Conservation (phyloP, 2,888 invertebrate species). For the Lapara coniferarum region DNA sequence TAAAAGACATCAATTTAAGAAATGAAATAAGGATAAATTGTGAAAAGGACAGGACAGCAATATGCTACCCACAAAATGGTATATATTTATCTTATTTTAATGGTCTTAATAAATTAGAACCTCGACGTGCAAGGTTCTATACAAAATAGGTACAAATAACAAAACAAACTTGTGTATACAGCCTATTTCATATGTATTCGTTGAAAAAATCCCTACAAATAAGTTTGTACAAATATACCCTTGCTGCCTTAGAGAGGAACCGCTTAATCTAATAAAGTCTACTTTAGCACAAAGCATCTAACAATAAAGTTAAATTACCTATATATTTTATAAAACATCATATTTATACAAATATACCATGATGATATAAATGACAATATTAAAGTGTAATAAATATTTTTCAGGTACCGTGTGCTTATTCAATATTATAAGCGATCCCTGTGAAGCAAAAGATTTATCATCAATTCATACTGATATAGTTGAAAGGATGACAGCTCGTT, state of each 20-base stretch:
- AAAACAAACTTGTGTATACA: too few species aligned
- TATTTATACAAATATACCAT: not conserved
- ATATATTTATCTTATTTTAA: conserved; percentile 31
- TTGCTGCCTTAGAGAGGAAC: too few species aligned
- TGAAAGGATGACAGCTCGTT: conserved; percentile 41
- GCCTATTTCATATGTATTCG: too few species aligned
- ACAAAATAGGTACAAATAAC: too few species aligned
- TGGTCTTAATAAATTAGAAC: too few species aligned
- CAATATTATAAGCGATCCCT: conserved; percentile 68
- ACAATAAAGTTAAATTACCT: too few species aligned
- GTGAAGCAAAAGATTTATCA: conserved; percentile 64
- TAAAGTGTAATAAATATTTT: conserved; percentile 39
- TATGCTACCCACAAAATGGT: conserved; percentile 63
- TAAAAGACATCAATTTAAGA: conserved; percentile 45
- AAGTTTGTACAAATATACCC: too few species aligned
- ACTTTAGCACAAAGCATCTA: too few species aligned
- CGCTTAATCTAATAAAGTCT: too few species aligned
- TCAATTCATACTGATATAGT: conserved; percentile 51
- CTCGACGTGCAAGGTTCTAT: too few species aligned
- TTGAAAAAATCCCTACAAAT: too few species aligned
- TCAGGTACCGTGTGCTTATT: conserved; percentile 62
- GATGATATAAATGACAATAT: not conserved
- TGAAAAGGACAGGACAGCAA: conserved; percentile 30
- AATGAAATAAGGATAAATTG: conserved; percentile 55
- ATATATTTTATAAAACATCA: too few species aligned